Conservation (phyloP, 1,140 invertebrate genomes). For the Neotoxoptera formosana region DNA sequence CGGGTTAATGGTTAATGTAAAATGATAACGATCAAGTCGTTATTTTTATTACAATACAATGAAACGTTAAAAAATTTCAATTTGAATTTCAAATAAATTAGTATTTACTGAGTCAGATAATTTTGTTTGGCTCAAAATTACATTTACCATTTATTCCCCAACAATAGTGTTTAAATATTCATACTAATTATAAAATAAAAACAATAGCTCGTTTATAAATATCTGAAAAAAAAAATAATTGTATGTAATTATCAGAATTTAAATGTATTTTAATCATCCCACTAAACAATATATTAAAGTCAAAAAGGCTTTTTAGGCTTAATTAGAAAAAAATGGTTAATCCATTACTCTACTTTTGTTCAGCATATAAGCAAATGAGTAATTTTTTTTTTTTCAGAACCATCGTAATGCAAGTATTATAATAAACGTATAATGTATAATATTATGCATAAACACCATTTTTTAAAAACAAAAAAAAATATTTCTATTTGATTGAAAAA, state of each 20-base stretch:
- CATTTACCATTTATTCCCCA: neutral
- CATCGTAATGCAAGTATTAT: neutral
- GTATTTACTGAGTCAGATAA: neutral
- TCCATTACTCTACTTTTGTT: neutral
- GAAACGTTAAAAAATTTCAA: neutral
- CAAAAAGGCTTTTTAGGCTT: neutral
- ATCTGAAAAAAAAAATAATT: neutral
- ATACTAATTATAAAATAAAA: conserved; percentile 16
- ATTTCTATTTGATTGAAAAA: neutral
- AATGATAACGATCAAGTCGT: neutral
- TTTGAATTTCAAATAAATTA: neutral
- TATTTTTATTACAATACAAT: neutral
- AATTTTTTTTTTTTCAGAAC: neutral
- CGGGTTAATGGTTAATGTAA: neutral
- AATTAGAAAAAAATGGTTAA: neutral
- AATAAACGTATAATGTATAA: neutral
- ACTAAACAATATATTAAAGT: neutral
- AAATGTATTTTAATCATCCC: conserved; percentile 37
- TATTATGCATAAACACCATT: neutral
- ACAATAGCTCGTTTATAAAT: neutral
- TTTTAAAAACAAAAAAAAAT: conserved; percentile 6
- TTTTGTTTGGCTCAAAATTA: neutral
- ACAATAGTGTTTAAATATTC: neutral
- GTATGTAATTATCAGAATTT: neutral
- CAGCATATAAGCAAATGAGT: neutral